Base-by-base conservation (phyloP, 1,140 invertebrate genomes). In the Aplysia californica region DNA sequence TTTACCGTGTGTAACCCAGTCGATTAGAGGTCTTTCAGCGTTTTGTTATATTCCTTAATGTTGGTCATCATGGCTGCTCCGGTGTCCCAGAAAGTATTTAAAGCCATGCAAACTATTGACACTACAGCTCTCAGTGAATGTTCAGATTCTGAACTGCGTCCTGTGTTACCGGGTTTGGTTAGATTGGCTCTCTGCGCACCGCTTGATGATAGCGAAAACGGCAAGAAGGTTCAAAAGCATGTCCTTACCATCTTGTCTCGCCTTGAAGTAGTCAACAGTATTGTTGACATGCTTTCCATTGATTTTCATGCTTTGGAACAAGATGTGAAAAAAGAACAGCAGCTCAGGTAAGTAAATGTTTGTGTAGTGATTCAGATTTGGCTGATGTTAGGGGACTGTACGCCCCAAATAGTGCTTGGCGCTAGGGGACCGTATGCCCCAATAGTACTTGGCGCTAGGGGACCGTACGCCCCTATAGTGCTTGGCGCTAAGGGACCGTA, bases 251-350 rank as follows among this genome's bases (percentile, higher is more conserved):
- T 97, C 38, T 90, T 99, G 0, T 96, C 96, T 0, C 95, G 95
- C 2, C 95, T 97, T 79, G 96, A 98, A 89, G 92, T 96, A 36
- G 97, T 98, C 0, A 99, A 99, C 90, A 95, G 96, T 59, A 95
- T 98, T 68, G 96, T 98, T 5, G 95, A 95, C 15, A 90, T 98
- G 2, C 90, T 98, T 18, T 97, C 96, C 1, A 97, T 98, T 58
- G 96, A 98, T 91, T 98, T 98, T 90, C 95, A 97, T 87, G 93
- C 94, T 23, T 90, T 99, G 36, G 97, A 98, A 91, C 93, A 94
- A 26, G 96, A 98, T 87, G 94, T 98, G 0, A 95, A 95, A 84
- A 97, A 96, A 88, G 97, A 99, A 90, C 94, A 97, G 85, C 94
- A 96, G 88, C 92, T 97, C 76, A 93, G 95, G 92, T 95, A 78